Evolutionary conservation across 1,140 invertebrate species (phyloP), one percentile per base, ranked within the genome.

Genomic region (Eriocheir sinensis): DNA sequence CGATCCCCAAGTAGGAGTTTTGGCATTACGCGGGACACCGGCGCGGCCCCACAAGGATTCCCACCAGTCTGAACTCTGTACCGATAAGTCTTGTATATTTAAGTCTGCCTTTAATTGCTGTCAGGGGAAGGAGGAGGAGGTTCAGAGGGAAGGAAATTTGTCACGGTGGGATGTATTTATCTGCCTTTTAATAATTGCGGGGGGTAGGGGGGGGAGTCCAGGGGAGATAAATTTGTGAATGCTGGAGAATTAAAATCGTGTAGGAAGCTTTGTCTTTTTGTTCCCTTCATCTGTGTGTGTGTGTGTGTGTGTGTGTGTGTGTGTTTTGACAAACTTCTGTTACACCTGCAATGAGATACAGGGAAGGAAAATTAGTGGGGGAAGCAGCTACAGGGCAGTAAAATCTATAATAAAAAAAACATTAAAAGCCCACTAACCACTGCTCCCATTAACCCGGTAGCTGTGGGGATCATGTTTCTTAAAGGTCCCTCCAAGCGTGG

Each of bases 31-130:
- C 21, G 60, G 17, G 60, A 72, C 60, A n/a, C 12, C 21, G 27
- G 60, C 60, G n/a, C 60, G 27, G 60, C 60, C 27, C 60, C 60
- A n/a, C n/a, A n/a, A n/a, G 60, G 53, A 1, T 8, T 72, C 17
- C n/a, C 21, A 48, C 44, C 44, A 72, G 27, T 72, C 60, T 72
- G 60, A n/a, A 72, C 21, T 72, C 60, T 72, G 27, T 72, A 72
- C 60, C 27, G n/a, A n/a, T 72, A 72, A 72, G n/a, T 72, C 60
- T 72, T 72, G 60, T 72, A 72, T n/a, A 72, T 72, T 72, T 72
- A 72, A 72, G 60, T 72, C 27, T 72, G 60, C 60, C 60, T 72
- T 72, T 72, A n/a, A 72, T 72, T 72, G n/a, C n/a, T 72, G 60
- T 72, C 60, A 72, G 60, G 60, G 60, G 27, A 72, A 72, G 60